These are phyloP conservation scores for Perognathus longimembris DNA, from an alignment of 2,113 vertebrate species.

Conservation along the genomic window DNA sequence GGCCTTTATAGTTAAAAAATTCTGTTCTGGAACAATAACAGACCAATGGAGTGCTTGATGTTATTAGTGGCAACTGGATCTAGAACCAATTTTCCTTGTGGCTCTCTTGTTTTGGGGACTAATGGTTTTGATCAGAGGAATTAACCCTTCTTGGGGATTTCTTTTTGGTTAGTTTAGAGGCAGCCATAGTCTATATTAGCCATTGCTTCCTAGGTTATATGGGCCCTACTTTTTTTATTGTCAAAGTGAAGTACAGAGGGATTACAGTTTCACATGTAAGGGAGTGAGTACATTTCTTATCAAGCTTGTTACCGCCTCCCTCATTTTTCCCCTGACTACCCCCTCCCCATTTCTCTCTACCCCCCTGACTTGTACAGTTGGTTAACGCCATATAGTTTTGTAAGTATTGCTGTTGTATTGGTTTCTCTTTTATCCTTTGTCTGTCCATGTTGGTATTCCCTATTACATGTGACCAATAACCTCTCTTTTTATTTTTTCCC, in stretches of 20 bases:
- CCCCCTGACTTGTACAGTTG: no score
- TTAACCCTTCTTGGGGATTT: background rate
- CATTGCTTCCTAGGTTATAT: background rate
- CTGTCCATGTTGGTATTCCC: background rate
- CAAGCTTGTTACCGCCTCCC: no score
- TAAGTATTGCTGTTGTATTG: no score
- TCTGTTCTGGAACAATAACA: background rate
- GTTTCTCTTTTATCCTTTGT: no score
- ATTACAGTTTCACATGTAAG: no score
- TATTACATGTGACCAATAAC: background rate
- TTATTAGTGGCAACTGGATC: background rate
- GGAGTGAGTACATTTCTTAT: no score
- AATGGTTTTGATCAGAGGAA: constrained; percentile 9
- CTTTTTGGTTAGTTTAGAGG: background rate
- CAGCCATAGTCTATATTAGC: background rate
- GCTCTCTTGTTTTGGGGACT: background rate
- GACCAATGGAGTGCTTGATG: background rate
- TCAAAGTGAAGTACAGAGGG: no score
- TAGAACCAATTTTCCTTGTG: background rate
- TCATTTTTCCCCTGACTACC: no score
- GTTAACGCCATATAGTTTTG: no score
- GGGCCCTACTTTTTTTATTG: background rate
- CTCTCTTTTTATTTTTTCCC: background rate
- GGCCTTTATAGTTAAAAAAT: background rate
- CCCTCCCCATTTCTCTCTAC: no score